phyloP scores from a whole-genome alignment of 2,113 vertebrate genomes.

The Hoplias malabaricus region DNA sequence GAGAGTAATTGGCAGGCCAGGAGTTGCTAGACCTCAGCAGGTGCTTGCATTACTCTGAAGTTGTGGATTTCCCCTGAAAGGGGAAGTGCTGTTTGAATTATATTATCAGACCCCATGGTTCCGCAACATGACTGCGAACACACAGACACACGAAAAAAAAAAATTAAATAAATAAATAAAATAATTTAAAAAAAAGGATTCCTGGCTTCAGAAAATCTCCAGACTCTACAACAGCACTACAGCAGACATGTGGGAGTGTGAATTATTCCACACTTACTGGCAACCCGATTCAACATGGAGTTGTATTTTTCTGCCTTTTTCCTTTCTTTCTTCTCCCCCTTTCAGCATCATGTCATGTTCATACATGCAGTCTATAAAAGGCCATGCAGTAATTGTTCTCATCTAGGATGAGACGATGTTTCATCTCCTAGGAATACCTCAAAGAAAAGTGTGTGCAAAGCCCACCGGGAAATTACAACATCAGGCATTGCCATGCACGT shows the following conservation, averaged over 20 bases:
- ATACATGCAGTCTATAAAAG: conserved; percentile 3
- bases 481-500: neutral
- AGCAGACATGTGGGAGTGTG: conserved; percentile 17
- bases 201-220: conserved; percentile 3
- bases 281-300: neutral
- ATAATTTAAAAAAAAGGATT: too few relatives aligned
- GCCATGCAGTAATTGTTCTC: conserved; percentile 16
- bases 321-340: neutral
- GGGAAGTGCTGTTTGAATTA: conserved; percentile 8
- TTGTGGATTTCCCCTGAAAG: neutral
- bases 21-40: neutral
- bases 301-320: neutral
- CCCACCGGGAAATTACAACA: conserved; percentile 11
- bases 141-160: too few relatives aligned
- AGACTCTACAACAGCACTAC: neutral
- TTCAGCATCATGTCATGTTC: conserved; percentile 12
- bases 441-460: conserved; percentile 15
- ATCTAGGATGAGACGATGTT: conserved; percentile 8
- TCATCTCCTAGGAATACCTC: conserved; percentile 1
- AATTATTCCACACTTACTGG: conserved; percentile 18
- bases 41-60: neutral
- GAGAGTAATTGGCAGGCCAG: neutral
- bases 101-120: conserved; percentile 23
- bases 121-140: conserved; percentile 7
- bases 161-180: too few relatives aligned